Percentiles rank a stretch among this genome's conserved stretches.
Conservation (phyloP, 2,888 invertebrate genomes). For the Caenorhabditis doughertyi region DNA sequence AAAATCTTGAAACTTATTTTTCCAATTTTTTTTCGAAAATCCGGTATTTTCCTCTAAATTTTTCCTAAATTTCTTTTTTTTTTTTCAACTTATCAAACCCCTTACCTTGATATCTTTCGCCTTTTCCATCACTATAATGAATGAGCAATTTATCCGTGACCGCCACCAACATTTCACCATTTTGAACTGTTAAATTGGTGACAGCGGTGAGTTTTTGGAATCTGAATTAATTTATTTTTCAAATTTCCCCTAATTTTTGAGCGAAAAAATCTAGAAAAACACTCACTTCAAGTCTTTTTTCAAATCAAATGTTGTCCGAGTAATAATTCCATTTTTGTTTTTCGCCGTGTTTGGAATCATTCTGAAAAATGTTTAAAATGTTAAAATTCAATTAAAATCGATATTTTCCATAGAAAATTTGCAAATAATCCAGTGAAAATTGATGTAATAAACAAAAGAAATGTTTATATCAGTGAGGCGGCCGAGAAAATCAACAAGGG, state of each 20-base stretch:
- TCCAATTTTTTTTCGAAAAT: not conserved
- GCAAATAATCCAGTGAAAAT: no score
- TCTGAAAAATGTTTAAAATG: conserved; percentile 20
- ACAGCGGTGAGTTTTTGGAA: conserved; percentile 35
- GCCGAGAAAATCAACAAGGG: no score
- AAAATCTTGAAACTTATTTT: not conserved
- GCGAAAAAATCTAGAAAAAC: conserved; percentile 1
- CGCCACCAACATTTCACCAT: conserved; percentile 66
- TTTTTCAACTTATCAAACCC: not conserved
- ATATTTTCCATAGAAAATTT: no score
- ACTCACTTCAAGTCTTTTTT: conserved; percentile 69
- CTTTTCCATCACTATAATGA: conserved; percentile 43
- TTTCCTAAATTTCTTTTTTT: not conserved
- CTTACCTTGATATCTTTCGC: conserved; percentile 51
- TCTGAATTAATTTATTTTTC: conserved; percentile 32
- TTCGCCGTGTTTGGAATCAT: conserved; percentile 49
- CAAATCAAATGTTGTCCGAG: conserved; percentile 58
- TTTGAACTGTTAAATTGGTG: conserved; percentile 58
- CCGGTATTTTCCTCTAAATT: not conserved
- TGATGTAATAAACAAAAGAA: no score
- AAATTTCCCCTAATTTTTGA: not conserved
- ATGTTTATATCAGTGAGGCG: no score
- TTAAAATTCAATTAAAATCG: no score
- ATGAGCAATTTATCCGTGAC: conserved; percentile 52
- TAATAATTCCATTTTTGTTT: conserved; percentile 68